Conservation (phyloP, 92 coral and sea anemone genomes). For the Porites lobata region DNA sequence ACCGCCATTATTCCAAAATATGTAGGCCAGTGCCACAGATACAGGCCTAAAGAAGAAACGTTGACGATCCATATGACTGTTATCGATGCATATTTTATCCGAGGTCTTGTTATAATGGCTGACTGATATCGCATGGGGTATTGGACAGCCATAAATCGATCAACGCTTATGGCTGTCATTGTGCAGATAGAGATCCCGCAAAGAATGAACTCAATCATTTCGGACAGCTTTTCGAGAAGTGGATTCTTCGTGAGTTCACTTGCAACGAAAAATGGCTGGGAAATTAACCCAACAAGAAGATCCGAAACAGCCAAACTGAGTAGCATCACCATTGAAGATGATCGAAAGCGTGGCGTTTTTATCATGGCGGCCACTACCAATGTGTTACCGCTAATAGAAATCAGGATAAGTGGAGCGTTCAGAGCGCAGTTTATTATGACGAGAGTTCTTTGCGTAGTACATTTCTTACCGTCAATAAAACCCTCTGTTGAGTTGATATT, state of each 20-base stretch:
- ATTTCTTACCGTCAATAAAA: not conserved
- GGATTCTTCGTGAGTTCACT: conserved; percentile 2
- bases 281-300: conserved; percentile 26
- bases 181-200: conserved; percentile 38
- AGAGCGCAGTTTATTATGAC: conserved; percentile 1
- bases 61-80: conserved; percentile 1
- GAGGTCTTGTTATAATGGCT: not conserved
- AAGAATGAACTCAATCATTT: conserved; percentile 4
- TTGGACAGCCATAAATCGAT: conserved; percentile 21
- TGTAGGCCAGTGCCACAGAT: conserved; percentile 14
- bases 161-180: not conserved
- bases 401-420: conserved; percentile 23
- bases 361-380: conserved; percentile 25
- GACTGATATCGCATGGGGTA: conserved; percentile 31
- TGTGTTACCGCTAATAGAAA: conserved; percentile 18
- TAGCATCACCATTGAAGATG: conserved; percentile 30
- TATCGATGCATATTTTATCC: not conserved
- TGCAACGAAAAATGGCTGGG: conserved; percentile 32
- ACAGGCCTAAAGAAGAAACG: not conserved
- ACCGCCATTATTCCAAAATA: conserved; percentile 18
- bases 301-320: conserved; percentile 39
- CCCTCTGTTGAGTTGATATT: not conserved
- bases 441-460: not conserved
- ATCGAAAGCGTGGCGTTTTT: conserved; percentile 13
- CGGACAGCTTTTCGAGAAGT: not conserved